Evolutionary conservation across 2,888 invertebrate genomes (phyloP), one percentile per base, ranked within the genome.

Genomic region (Stenodema calcarata): DNA sequence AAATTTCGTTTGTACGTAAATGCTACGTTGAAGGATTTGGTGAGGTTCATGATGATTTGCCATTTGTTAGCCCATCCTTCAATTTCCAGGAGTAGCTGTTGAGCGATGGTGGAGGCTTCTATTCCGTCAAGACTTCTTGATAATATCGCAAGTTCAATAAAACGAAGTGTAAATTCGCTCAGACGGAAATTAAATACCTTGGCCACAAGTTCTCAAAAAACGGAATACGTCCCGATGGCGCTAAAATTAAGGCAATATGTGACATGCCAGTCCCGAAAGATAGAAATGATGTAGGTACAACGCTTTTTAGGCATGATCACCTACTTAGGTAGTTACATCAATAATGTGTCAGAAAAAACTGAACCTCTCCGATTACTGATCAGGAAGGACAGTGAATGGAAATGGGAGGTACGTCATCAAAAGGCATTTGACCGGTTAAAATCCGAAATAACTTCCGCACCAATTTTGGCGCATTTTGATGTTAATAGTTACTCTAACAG

Each of bases 241-340:
- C 7, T 30, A 12, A 35, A 14, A 16, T 70, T 0, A 50, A 69
- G 41, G 78, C 87, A 47, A 89, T 89, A 87, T 87, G 12, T 78
- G 50, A 88, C 62, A 73, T 89, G 62, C 35, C 87, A 62, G 79
- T 76, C 81, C 89, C 88, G 7, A 83, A 80, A 87, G 87, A 83
- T 85, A 82, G 78, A 82, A 86, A 88, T 47, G 87, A 88, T 41
- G 30, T n/a, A n/a, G n/a, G n/a, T 89, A 16, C 88, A 88, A 87
- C 28, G 89, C 62, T 88, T 90, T 75, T 79, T 89, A 23, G 89
- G 89, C 7, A 89, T 89, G 89, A 69, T 89, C 6, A 88, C 85
- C 1, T 89, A 89, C 82, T 69, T 90, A n/a, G 83, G 87, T n/a
- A 89, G 89, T 87, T 89, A 88, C 81, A 88, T 89, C 30, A 88